Evolutionary conservation across 2,888 invertebrate genomes (phyloP), one percentile per base, ranked within the genome.

Genomic region (Gryllus longicercus): DNA sequence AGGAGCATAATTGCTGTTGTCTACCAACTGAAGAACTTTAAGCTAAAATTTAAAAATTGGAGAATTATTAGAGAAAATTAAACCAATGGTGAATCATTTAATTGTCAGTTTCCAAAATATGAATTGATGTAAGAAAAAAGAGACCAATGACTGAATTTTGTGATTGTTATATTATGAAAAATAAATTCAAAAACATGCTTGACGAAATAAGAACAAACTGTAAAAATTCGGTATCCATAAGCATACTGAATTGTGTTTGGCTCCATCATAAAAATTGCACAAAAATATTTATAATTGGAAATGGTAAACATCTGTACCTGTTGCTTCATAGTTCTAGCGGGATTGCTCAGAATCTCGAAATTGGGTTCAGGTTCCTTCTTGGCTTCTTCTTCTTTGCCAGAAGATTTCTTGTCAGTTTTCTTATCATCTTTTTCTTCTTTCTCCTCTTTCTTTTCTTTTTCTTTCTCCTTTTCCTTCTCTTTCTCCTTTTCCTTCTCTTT

Each of bases 301-400:
- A 18, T n/a, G 23, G 78, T 50, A 38, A 14, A 38, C 38, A 38
- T 38, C 38, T 74, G 75, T 82, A 88, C 87, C 86, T 98, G 99
- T 85, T 96, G 96, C 83, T 97, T 93, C 91, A 99, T 93, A 1
- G 96, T 93, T 80, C 99, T 92, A 0, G 97, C 97, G 0, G 99
- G 99, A 89, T 99, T 99, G 84, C 92, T 92, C 76, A 99, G 88
- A 83, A 97, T 93, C 88, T 98, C 97, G 88, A 95, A 97, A 82
- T 88, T 92, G 0, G 98, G 95, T 86, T 99, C 99, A 0, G 96
- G 94, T 86, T 99, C 99, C 86, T 89, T 90, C 83, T 88, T 88
- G 83, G 90, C 89, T 81, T 90, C 89, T 81, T 89, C 89, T 82
- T 88, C 88, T 78, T 87, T 86, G 87, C 86, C 51, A 85, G 85